Percentiles rank a stretch among this genome's conserved stretches.
These are phyloP conservation scores for Hydrozoanthus tunicans DNA, from an alignment of 64 coral and sea anemone species.

Conservation along the genomic window DNA sequence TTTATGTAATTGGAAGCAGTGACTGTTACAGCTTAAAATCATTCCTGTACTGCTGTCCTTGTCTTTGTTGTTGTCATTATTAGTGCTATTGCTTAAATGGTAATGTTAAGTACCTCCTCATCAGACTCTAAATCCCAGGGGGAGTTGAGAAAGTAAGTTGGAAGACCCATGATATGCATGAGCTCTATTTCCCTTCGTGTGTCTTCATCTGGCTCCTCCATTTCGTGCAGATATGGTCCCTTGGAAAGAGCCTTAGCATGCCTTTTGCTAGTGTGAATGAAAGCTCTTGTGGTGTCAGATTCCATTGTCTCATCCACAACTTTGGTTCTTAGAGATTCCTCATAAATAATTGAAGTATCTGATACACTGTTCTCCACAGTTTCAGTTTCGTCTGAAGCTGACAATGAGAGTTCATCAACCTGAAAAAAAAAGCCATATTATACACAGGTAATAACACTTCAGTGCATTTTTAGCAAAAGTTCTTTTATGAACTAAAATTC, in stretches of 20 bases:
- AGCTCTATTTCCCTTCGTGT: slow-evolving; percentile 61
- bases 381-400: neutral
- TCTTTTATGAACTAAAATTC: too few species aligned
- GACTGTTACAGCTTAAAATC: too few species aligned
- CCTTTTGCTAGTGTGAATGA: slow-evolving; percentile 30
- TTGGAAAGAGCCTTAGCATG: slow-evolving; percentile 61
- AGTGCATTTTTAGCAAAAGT: too few species aligned
- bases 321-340: too few species aligned
- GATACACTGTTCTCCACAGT: neutral
- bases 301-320: neutral
- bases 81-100: neutral
- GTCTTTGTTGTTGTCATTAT: neutral
- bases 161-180: slow-evolving; percentile 90
- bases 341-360: neutral
- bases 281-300: neutral
- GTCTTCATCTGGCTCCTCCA: slow-evolving; percentile 73
- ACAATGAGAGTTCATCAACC: neutral
- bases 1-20: too few species aligned
- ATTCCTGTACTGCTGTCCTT: neutral
- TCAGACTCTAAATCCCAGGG: slow-evolving; percentile 65
- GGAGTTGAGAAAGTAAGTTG: slow-evolving; percentile 87
- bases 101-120: slow-evolving; percentile 51
- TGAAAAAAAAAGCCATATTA: neutral
- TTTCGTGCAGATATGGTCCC: slow-evolving; percentile 65
- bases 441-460: neutral